Conservation (phyloP, 2,797 vertebrate genomes). For the Mycteria americana region DNA sequence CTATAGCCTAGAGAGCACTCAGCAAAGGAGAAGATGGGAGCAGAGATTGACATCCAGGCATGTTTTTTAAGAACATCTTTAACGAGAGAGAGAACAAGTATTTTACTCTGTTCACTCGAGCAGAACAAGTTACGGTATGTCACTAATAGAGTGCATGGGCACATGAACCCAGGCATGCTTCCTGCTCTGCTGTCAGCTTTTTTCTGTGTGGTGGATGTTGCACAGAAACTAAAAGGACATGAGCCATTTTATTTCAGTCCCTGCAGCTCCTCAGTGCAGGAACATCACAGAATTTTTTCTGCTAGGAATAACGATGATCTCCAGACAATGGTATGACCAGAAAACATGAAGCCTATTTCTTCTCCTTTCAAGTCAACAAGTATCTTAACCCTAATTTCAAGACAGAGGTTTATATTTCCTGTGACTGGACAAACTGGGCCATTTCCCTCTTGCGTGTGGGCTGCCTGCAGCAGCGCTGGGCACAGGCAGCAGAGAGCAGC, state of each 20-base stretch:
- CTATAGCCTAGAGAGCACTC: not conserved
- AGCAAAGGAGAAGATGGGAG: not conserved
- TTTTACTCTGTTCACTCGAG: not conserved
- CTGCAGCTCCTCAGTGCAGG: not conserved
- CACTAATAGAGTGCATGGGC: not conserved
- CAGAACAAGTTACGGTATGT: not conserved
- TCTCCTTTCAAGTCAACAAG: not conserved
- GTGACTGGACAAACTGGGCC: not conserved
- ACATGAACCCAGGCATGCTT: not conserved
- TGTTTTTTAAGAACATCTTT: not conserved
- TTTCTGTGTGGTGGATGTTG: not conserved
- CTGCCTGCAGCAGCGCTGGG: not conserved
- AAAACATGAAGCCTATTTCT: not conserved
- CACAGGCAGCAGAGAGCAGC: not conserved
- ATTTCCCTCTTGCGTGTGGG: fast-evolving
- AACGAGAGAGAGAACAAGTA: not conserved
- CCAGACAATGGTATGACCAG: not conserved
- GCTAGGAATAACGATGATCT: not conserved
- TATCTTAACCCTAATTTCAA: not conserved
- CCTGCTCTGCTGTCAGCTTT: not conserved
- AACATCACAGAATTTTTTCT: not conserved
- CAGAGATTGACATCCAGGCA: not conserved
- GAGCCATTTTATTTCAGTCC: conserved; percentile 3
- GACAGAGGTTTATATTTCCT: fast-evolving
- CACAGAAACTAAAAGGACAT: not conserved